A percentile compares a stretch with the other conserved stretches of the same genome.
phyloP scores from a whole-genome alignment of 2,113 vertebrate genomes.

The Rallus limicola region DNA sequence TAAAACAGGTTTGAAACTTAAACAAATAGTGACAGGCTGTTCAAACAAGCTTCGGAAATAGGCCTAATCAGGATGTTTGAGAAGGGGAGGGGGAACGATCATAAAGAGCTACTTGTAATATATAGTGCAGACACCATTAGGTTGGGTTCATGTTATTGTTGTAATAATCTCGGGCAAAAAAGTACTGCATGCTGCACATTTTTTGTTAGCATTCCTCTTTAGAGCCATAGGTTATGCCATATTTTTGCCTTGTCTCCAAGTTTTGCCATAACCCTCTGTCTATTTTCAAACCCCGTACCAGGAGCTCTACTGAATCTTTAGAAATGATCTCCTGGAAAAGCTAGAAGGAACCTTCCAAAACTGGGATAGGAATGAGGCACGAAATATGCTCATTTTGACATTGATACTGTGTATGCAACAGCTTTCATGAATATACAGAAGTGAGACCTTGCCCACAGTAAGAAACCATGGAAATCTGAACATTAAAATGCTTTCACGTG shows the following conservation, averaged over 20 bases:
- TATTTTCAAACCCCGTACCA: neutral
- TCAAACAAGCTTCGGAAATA: slow-evolving; percentile 81
- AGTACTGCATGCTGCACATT: slow-evolving; percentile 29
- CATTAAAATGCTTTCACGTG: neutral
- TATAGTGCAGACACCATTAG: slow-evolving; percentile 42
- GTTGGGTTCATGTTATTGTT: slow-evolving; percentile 46
- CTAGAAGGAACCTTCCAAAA: neutral
- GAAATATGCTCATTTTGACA: neutral
- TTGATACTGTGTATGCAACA: neutral
- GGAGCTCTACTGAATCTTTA: neutral
- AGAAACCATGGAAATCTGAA: slow-evolving; percentile 2
- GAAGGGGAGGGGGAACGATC: slow-evolving; percentile 65
- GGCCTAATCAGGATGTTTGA: slow-evolving; percentile 78
- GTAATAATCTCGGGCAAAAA: neutral
- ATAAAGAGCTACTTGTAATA: slow-evolving; percentile 67
- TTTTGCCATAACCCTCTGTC: neutral
- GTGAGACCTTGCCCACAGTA: slow-evolving; percentile 6
- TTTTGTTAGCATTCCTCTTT: slow-evolving; percentile 22
- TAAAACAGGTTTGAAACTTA: slow-evolving; percentile 79
- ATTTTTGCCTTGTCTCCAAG: neutral
- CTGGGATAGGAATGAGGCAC: neutral
- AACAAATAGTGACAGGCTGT: slow-evolving; percentile 82
- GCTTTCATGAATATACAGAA: neutral
- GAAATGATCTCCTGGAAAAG: neutral
- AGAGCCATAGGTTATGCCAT: neutral